Percentiles rank a stretch among this genome's conserved stretches.
Evolutionary conservation across 2,113 vertebrate species (phyloP).

Genomic region (Channa argus): DNA sequence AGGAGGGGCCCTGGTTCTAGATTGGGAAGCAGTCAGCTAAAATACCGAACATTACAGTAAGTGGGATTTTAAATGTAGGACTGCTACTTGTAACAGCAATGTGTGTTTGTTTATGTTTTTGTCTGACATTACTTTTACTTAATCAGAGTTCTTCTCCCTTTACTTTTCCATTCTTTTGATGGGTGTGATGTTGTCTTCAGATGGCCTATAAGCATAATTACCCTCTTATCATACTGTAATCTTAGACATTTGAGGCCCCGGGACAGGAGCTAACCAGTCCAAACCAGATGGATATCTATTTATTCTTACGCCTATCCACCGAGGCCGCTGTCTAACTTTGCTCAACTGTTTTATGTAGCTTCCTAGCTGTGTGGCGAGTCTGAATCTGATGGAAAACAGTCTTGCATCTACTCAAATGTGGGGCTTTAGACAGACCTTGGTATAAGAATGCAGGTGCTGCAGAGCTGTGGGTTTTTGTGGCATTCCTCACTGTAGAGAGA

Average conservation of each 20-base stretch:
- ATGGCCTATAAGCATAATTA: conserved; percentile 40
- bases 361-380: conserved; percentile 29
- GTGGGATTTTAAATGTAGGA: background rate
- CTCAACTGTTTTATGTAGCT: conserved; percentile 44
- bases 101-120: background rate
- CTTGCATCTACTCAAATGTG: conserved; percentile 69
- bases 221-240: conserved; percentile 44
- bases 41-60: background rate
- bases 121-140: background rate
- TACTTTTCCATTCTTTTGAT: conserved; percentile 14
- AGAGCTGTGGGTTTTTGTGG: conserved; percentile 65
- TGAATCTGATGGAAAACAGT: conserved; percentile 50
- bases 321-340: conserved; percentile 43
- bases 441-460: conserved; percentile 75
- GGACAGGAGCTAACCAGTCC: conserved; percentile 39
- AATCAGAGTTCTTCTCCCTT: background rate
- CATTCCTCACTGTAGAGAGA: conserved; percentile 66
- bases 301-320: conserved; percentile 35
- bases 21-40: too few species aligned
- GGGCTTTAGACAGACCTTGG: conserved; percentile 47
- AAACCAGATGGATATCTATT: conserved; percentile 39
- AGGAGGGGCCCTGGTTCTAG: too few species aligned
- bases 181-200: conserved; percentile 21
- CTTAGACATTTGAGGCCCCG: conserved; percentile 24
- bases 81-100: background rate